Evolutionary conservation across 2,888 invertebrate genomes (phyloP).

Genomic region (Geophilus truncorum): DNA sequence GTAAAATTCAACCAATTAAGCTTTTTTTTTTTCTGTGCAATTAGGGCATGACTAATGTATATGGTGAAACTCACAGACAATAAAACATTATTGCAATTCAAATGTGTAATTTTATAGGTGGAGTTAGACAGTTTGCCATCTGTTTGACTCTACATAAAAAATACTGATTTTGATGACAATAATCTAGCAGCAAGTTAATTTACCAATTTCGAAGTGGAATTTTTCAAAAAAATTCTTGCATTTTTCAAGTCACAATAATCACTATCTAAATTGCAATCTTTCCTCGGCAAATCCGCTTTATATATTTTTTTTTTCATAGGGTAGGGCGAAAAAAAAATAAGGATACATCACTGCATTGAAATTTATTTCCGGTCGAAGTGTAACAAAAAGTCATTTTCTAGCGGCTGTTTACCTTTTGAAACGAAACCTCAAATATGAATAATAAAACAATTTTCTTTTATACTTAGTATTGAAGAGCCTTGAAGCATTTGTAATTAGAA

Average conservation of each 20-base stretch:
- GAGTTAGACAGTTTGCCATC: no score
- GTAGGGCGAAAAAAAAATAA: no score
- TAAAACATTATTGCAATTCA: background rate
- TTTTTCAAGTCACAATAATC: no score
- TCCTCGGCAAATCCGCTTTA: background rate
- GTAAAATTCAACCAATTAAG: background rate
- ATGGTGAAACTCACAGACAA: background rate
- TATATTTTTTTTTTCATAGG: background rate
- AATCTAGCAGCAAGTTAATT: background rate
- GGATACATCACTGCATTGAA: background rate
- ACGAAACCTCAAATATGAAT: background rate
- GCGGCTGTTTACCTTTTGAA: background rate
- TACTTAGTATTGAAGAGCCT: background rate
- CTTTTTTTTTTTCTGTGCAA: no score
- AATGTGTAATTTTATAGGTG: background rate
- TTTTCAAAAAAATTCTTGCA: no score
- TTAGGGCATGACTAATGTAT: background rate
- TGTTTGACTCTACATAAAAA: no score
- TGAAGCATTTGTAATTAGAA: background rate
- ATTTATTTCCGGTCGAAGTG: background rate
- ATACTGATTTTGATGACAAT: no score
- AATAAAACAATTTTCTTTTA: background rate
- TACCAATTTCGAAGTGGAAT: no score
- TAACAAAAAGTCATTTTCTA: background rate
- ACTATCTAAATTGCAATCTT: background rate